These are phyloP conservation scores for Micromussa lordhowensis DNA, from an alignment of 92 coral and sea anemone species.

Conservation along the genomic window DNA sequence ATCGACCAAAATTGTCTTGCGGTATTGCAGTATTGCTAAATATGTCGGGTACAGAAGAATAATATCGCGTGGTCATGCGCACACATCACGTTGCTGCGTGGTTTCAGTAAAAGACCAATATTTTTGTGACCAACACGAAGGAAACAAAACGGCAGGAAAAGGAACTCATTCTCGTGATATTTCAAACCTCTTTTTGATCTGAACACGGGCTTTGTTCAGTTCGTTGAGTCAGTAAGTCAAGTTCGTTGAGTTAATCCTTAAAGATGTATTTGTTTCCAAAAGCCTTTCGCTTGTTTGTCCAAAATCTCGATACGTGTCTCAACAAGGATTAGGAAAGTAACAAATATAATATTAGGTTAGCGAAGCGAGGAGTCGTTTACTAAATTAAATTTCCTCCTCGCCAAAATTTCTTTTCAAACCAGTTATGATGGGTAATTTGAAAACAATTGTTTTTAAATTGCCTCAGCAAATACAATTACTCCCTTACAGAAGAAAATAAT, in stretches of 20 bases:
- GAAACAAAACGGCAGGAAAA: background rate
- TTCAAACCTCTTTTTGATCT: background rate
- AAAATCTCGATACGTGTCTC: background rate
- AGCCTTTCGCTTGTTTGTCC: background rate
- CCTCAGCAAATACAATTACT: conserved; percentile 13
- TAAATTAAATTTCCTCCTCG: background rate
- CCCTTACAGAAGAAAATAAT: background rate
- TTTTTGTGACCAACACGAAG: conserved; percentile 7
- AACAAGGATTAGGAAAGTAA: background rate
- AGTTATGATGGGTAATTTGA: background rate
- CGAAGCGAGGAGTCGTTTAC: conserved; percentile 9
- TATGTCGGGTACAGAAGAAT: background rate
- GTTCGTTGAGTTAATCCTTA: background rate
- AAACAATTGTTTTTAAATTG: background rate
- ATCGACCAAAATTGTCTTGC: background rate
- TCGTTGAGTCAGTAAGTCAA: too few relatives aligned
- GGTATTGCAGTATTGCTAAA: background rate
- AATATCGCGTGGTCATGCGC: background rate
- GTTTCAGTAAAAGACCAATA: conserved; percentile 23
- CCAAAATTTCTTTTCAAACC: background rate
- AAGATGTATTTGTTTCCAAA: background rate
- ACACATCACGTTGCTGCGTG: background rate
- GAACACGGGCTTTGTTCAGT: background rate
- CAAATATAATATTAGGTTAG: background rate
- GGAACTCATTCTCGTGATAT: background rate